Base-by-base conservation (phyloP, 2,113 vertebrate genomes). In the Prunella fulvescens region DNA sequence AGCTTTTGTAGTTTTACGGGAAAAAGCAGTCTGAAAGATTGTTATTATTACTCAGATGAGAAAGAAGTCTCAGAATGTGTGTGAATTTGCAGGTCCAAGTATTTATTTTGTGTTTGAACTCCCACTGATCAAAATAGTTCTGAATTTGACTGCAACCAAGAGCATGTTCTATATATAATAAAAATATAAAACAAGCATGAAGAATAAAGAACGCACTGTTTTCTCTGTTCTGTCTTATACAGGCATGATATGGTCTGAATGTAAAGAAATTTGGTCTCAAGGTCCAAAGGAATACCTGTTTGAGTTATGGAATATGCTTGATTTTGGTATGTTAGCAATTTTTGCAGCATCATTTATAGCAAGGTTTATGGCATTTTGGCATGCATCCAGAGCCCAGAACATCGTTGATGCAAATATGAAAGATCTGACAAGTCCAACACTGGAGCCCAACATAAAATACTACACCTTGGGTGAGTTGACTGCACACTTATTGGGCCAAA, bases 181-280 rank as follows among this genome's bases (percentile, higher is more conserved):
- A 73, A 67, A 78, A 54, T 56, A 54, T 8, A 31, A 42, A 61
- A 39, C 9, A 62, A 74, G 14, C 0, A 0, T 28, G 33, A 85
- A 66, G 50, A 24, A 69, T 40, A 77, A 95, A 86, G 54, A 81
- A 7, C 15, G 39, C 5, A 39, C 22, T 61, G 4, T 93, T 90
- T 95, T 92, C 29, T 96, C 44, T 74, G 13, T 89, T 82, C 69
- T 97, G 53, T 93, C 51, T 64, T 66, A 69, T 4, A 42, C 93
- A 99, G 99, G 99, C 29, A 99, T 99, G 98, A 99, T 99, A 97
- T 99, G 99, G 98, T 98, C 99, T 35, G 99, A 99, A 97, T 99
- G 99, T 96, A 99, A 99, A 96, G 98, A 99, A 95, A 99, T 99
- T 81, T 99, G 99, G 99, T 98, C 98, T 40, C 98, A 99, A 97